phyloP scores from a whole-genome alignment of 2,113 vertebrate species.

The Oceanodroma tethys region DNA sequence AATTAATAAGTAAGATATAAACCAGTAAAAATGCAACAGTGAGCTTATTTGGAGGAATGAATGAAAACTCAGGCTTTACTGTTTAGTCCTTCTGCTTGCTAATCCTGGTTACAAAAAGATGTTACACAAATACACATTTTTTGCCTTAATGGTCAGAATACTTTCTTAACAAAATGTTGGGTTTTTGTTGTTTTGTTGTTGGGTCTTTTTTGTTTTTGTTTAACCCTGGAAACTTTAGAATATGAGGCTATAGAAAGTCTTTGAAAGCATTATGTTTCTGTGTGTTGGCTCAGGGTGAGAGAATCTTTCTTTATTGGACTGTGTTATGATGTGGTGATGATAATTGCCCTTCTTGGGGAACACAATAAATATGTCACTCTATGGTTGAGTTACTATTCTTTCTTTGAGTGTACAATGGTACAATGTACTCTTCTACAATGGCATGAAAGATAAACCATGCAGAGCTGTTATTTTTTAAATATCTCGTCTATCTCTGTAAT shows the following conservation, averaged over 20 bases:
- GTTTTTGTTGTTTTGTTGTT: neutral
- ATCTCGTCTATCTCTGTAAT: neutral
- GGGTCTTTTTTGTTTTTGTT: neutral
- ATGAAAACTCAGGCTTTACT: neutral
- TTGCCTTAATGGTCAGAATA: neutral
- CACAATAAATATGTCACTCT: neutral
- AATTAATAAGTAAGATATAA: neutral
- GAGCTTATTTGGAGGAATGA: neutral
- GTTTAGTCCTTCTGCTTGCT: neutral
- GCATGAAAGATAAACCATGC: neutral
- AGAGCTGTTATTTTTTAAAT: neutral
- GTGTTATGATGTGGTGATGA: neutral
- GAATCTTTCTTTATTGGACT: neutral
- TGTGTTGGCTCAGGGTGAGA: neutral
- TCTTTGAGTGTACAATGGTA: neutral
- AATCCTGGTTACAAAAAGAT: neutral
- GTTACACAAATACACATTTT: neutral
- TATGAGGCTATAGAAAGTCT: neutral
- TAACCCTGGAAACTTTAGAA: neutral
- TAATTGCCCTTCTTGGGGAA: neutral
- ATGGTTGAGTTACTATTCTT: neutral
- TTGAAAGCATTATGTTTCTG: neutral
- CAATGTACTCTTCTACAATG: neutral
- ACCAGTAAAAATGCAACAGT: neutral
- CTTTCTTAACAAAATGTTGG: neutral